These are phyloP conservation scores for Pseudococcus jackbeardsleyi DNA, from an alignment of 2,888 invertebrate genomes.

Conservation along the genomic window DNA sequence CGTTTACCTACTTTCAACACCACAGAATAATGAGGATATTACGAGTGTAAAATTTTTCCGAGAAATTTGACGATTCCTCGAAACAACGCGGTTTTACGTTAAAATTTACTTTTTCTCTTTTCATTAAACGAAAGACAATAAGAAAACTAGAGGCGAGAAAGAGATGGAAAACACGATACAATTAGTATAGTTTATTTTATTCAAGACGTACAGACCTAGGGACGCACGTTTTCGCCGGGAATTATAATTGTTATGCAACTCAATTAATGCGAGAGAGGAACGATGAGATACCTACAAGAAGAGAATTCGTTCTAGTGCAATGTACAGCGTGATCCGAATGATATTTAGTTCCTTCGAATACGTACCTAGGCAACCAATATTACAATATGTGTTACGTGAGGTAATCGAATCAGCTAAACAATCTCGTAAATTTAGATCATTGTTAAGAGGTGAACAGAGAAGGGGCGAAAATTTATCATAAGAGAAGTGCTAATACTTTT, in stretches of 20 bases:
- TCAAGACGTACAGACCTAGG: neutral
- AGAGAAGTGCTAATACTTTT: too few species aligned
- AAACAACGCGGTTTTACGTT: neutral
- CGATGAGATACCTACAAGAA: neutral
- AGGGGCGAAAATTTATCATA: too few species aligned
- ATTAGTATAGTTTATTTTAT: neutral
- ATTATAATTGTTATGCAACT: slow-evolving; percentile 15
- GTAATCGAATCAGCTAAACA: neutral
- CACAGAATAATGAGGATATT: too few species aligned
- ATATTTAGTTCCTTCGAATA: neutral
- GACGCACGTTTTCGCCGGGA: neutral
- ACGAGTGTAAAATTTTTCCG: neutral
- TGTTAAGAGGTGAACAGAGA: too few species aligned
- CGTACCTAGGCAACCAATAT: neutral
- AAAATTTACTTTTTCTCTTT: neutral
- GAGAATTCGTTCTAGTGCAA: neutral
- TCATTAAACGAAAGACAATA: neutral
- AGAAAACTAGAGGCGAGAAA: neutral
- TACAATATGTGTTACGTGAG: neutral
- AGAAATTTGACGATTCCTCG: neutral
- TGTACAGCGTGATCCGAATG: neutral
- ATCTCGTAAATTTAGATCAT: too few species aligned
- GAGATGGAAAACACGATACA: neutral
- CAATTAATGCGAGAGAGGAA: neutral
- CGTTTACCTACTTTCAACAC: too few species aligned